A percentile compares a stretch with the other conserved stretches of the same genome.
These are phyloP conservation scores for Drosophila phalerata DNA, from an alignment of 2,888 invertebrate genomes.

Conservation along the genomic window DNA sequence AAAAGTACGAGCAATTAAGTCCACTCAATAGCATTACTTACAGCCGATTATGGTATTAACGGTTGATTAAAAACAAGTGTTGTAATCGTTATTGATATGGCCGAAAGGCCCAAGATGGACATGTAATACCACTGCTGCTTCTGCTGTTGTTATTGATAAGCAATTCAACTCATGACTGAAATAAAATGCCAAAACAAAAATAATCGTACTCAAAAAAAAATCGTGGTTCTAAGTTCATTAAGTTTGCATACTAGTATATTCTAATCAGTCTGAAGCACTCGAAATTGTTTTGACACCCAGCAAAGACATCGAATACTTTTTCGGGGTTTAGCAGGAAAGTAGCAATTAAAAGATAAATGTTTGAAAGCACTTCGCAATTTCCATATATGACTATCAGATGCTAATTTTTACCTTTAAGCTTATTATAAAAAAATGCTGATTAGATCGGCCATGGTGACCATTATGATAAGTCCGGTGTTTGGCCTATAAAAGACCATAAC, in stretches of 20 bases:
- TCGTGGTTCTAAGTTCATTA: constrained; percentile 8
- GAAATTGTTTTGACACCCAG: constrained; percentile 35
- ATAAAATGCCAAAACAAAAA: constrained; percentile 12
- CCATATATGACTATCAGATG: constrained; percentile 33
- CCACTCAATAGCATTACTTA: constrained; percentile 32
- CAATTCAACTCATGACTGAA: background rate
- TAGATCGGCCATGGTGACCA: constrained; percentile 7
- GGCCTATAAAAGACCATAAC: constrained; percentile 51
- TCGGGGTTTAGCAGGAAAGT: constrained; percentile 11
- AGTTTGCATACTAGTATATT: constrained; percentile 39
- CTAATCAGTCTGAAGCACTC: constrained; percentile 43
- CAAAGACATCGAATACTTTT: constrained; percentile 22
- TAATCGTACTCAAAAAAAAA: background rate
- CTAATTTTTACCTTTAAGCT: constrained; percentile 24
- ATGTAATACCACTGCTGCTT: background rate
- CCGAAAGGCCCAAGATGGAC: background rate
- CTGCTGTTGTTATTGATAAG: background rate
- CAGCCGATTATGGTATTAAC: constrained; percentile 47
- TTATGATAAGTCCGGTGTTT: constrained; percentile 14
- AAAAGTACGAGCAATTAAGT: constrained; percentile 39
- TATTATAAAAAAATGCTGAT: constrained; percentile 31
- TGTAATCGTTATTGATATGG: constrained; percentile 16
- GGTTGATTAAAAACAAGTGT: constrained; percentile 10
- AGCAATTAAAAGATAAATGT: constrained; percentile 47
- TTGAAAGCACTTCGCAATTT: constrained; percentile 8